Base-by-base conservation (phyloP, 2,113 vertebrate genomes). In the Meleagris gallopavo region DNA sequence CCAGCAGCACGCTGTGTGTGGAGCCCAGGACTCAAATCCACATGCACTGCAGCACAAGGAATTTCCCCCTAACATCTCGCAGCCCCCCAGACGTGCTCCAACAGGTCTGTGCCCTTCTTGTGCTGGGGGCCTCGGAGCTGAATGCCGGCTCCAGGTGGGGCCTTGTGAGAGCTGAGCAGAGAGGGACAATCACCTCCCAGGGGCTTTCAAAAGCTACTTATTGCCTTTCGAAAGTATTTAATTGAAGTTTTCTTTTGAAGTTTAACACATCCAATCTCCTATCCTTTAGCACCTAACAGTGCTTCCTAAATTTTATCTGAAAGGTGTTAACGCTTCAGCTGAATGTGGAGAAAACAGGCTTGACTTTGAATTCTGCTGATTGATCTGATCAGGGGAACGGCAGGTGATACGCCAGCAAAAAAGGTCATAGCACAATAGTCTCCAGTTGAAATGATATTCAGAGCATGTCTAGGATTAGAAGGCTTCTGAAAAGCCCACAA, bases 401-500 rank as follows among this genome's bases (percentile, higher is more conserved):
- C 29, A 62, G 52, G 36, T 75, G 77, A 74, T 36, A 61, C 11
- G 45, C 9, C 61, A 50, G 45, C 62, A 93, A 73, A 69, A 83
- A 69, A 29, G 6, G 41, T 12, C 82, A 72, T 90, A 55, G 80
- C 19, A 32, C 76, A 86, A 54, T 38, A 79, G 36, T 19, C 13
- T 66, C 25, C 30, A 61, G 75, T 20, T 60, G 52, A 52, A 72
- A n/a, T 75, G 20, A 54, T 67, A n/a, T 43, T 11, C 72, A 48
- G 75, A 38, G 81, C 36, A 18, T 74, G 77, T 67, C 40, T 92
- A 10, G 30, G 8, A 40, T 77, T 71, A 17, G 50, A 70, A 61
- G 52, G 86, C 32, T 83, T 10, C 29, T 88, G 71, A 92, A 92
- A 95, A 96, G 52, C 54, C 84, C 89, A 48, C 34, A 78, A 57